These are phyloP conservation scores for Pectinophora gossypiella DNA, from an alignment of 1,140 invertebrate species.

Conservation along the genomic window DNA sequence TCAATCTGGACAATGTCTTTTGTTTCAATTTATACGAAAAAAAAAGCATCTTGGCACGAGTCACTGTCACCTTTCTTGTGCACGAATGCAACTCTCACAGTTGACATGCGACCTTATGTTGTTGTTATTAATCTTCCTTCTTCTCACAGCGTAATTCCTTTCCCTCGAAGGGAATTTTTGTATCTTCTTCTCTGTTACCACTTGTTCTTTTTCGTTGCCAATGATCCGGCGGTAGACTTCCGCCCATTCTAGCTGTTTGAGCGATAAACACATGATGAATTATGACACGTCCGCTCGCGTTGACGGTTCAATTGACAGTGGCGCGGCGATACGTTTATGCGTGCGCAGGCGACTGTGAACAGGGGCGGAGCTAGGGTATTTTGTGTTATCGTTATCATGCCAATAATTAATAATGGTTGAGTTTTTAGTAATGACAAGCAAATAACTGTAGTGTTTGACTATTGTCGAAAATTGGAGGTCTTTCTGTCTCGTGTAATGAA, in stretches of 20 bases:
- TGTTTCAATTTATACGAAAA: no score
- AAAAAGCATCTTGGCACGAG: no score
- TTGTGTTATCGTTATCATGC: no score
- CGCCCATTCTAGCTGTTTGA: slow-evolving; percentile 59
- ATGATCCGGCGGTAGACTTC: slow-evolving; percentile 49
- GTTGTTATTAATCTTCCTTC: slow-evolving; percentile 58
- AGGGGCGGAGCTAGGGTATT: no score
- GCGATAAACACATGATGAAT: slow-evolving; percentile 50
- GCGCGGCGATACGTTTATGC: slow-evolving; percentile 22
- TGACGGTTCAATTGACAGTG: slow-evolving; percentile 38
- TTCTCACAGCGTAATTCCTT: slow-evolving; percentile 79
- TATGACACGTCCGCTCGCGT: slow-evolving; percentile 24
- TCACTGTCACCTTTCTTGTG: slow-evolving; percentile 30
- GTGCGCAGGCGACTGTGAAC: slow-evolving; percentile 14
- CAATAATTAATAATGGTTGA: no score
- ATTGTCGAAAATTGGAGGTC: no score
- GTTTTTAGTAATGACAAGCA: no score
- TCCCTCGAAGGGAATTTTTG: slow-evolving; percentile 82
- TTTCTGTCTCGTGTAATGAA: no score
- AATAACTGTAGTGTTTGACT: no score
- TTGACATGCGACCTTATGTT: slow-evolving; percentile 52
- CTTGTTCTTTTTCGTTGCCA: slow-evolving; percentile 30
- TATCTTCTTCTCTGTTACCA: slow-evolving; percentile 75
- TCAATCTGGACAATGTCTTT: no score
- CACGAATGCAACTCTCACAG: slow-evolving; percentile 53